Evolutionary conservation across 1,140 invertebrate species (phyloP).

Genomic region (Drosophila yakuba): DNA sequence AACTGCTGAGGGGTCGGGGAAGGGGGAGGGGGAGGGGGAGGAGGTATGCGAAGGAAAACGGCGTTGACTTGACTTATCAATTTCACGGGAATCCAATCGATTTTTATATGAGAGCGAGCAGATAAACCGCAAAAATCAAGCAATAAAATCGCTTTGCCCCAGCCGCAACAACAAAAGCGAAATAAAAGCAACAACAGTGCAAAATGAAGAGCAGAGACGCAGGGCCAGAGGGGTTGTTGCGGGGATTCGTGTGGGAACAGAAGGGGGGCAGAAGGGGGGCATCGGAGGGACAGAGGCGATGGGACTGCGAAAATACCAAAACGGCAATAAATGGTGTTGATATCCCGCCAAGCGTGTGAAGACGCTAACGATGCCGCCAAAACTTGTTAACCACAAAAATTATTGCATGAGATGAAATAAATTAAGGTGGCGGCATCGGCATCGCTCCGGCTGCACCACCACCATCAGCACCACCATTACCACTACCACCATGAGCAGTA

Average conservation of each 20-base stretch:
- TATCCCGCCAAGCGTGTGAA: slow-evolving; percentile 84
- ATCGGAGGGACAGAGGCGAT: slow-evolving; percentile 40
- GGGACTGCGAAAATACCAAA: slow-evolving; percentile 76
- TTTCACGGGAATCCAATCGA: slow-evolving; percentile 84
- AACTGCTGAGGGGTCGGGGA: background rate
- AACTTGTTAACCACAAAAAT: slow-evolving; percentile 84
- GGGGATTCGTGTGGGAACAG: background rate
- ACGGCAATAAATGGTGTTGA: slow-evolving; percentile 84
- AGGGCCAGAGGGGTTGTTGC: slow-evolving; percentile 11
- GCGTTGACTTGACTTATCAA: slow-evolving; percentile 84
- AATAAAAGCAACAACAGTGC: slow-evolving; percentile 43
- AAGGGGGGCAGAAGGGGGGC: slow-evolving; percentile 4
- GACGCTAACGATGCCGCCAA: slow-evolving; percentile 84
- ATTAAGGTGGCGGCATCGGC: slow-evolving; percentile 79
- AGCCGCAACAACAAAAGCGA: slow-evolving; percentile 39
- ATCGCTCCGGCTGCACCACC: slow-evolving; percentile 55
- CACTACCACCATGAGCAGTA: background rate
- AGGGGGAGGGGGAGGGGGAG: too few relatives aligned
- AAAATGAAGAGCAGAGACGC: slow-evolving; percentile 70
- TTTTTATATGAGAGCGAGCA: slow-evolving; percentile 82
- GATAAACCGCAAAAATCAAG: slow-evolving; percentile 83
- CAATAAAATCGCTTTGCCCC: slow-evolving; percentile 71
- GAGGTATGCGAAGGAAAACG: slow-evolving; percentile 4
- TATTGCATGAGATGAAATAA: slow-evolving; percentile 84
- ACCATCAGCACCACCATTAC: slow-evolving; percentile 16